Base-by-base conservation (phyloP, 2,113 vertebrate genomes). In the Nicator chloris region DNA sequence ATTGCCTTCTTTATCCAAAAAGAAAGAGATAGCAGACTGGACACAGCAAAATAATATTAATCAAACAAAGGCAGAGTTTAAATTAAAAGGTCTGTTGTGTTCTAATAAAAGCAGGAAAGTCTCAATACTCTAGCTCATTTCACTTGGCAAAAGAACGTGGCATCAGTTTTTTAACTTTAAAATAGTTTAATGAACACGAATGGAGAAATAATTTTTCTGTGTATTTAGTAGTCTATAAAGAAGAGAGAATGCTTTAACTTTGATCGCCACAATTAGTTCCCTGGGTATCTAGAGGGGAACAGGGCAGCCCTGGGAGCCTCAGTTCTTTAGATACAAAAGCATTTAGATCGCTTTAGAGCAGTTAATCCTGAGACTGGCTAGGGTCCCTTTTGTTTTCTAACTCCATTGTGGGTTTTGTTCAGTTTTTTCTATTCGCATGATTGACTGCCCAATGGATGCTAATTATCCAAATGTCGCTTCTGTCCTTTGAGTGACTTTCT, bases 401-500 rank as follows among this genome's bases (percentile, higher is more conserved):
- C 97, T 98, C 98, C 98, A 98, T 98, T 98, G 98, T 98, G 98
- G 98, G 98, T 98, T 98, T 98, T 98, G 97, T 98, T 98, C 97
- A 98, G 97, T 98, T 98, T 98, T 98, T 97, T 98, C 98, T 98
- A 96, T 98, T 97, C 97, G 95, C 97, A 98, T 98, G 97, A 98
- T 98, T 98, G 98, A 98, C 98, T 98, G 98, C 98, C 98, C 98
- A 98, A 98, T 98, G 97, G 98, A 98, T 98, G 98, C 98, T 98
- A 98, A 98, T 98, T 98, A 98, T 98, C 98, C 98, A 98, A 98
- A 98, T 98, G 98, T 98, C 98, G 97, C 98, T 98, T 98, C 97
- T 98, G 97, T 98, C 98, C 98, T 98, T 98, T 98, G 98, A 98
- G 97, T 98, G 98, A 98, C 98, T 98, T 97, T 98, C 98, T 97